These are phyloP conservation scores for Lordiphosa fenestrarum DNA, from an alignment of 2,888 invertebrate species.

Conservation along the genomic window DNA sequence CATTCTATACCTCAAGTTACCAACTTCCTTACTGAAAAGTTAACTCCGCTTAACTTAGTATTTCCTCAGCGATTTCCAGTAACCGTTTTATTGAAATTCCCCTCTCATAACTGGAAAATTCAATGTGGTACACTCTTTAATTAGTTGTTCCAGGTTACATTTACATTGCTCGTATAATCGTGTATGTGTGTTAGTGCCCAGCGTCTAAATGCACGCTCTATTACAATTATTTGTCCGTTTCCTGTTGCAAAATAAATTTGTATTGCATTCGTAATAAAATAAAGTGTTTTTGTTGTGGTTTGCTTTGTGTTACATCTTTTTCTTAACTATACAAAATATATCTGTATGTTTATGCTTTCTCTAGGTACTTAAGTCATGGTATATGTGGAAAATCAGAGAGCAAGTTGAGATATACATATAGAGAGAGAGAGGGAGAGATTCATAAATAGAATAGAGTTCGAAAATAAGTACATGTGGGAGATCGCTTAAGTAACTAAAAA, in stretches of 20 bases:
- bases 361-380: conserved; percentile 66
- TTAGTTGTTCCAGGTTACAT: too few species aligned
- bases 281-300: conserved; percentile 26
- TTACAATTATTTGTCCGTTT: conserved; percentile 66
- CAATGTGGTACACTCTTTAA: too few species aligned
- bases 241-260: conserved; percentile 46
- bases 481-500: conserved; percentile 54
- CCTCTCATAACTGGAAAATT: too few species aligned
- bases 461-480: conserved; percentile 61
- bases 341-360: conserved; percentile 49
- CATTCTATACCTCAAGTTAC: too few species aligned
- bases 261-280: conserved; percentile 52
- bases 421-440: conserved; percentile 45
- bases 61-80: too few species aligned
- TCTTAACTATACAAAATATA: conserved; percentile 30
- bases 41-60: too few species aligned
- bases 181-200: conserved; percentile 2
- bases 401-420: conserved; percentile 22
- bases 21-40: too few species aligned
- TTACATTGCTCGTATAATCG: conserved; percentile 1
- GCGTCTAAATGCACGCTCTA: conserved; percentile 1
- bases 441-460: conserved; percentile 12
- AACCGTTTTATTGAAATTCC: too few species aligned
- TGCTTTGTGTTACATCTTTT: conserved; percentile 3
- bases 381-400: conserved; percentile 19